Percentiles rank a stretch among this genome's conserved stretches.
These are phyloP conservation scores for Eristalis tenax DNA, from an alignment of 2,888 invertebrate species.

Conservation along the genomic window DNA sequence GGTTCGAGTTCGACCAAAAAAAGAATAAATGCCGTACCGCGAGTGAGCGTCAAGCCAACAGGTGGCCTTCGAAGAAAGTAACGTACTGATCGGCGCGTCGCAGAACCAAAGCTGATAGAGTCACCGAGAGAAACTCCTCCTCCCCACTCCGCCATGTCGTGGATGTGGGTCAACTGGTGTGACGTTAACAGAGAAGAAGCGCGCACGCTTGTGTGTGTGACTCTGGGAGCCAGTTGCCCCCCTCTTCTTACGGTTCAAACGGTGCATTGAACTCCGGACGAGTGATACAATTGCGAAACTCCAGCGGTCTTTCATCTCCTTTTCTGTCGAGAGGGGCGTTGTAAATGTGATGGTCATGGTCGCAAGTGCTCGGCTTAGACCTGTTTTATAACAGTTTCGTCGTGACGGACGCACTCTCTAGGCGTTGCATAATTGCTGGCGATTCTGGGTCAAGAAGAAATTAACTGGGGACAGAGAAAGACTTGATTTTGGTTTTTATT, in stretches of 20 bases:
- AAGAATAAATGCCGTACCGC: not conserved
- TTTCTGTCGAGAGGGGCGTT: not conserved
- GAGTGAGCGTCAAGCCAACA: constrained; percentile 25
- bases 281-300: constrained; percentile 27
- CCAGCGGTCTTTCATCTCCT: not conserved
- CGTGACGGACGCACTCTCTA: not conserved
- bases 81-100: constrained; percentile 16
- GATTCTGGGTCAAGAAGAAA: not conserved
- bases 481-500: constrained; percentile 13
- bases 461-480: not conserved
- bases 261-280: constrained; percentile 35
- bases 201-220: not conserved
- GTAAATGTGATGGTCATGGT: constrained; percentile 31
- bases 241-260: not conserved
- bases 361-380: constrained; percentile 2
- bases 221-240: not conserved
- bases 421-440: constrained; percentile 19
- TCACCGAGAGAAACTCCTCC: not conserved
- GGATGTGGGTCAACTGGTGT: constrained; percentile 41
- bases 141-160: not conserved
- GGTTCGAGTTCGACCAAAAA: not conserved
- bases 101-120: constrained; percentile 16
- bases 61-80: constrained; percentile 57
- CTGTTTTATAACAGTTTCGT: constrained; percentile 28
- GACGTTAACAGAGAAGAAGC: constrained; percentile 16